Base-by-base conservation (phyloP, 2,888 invertebrate species). In the Hydropsyche betteni region DNA sequence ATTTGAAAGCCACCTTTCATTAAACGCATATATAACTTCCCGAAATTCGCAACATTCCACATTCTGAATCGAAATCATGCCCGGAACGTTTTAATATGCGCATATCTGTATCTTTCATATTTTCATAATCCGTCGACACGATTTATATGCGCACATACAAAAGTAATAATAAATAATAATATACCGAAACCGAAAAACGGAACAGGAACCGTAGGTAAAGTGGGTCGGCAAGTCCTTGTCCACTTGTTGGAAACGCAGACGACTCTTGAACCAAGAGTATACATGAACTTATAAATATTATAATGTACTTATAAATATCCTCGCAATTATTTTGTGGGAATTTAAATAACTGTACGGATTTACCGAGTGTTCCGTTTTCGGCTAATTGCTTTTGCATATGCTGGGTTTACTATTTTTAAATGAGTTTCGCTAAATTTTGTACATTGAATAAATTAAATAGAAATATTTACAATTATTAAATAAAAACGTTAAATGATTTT, bases 151-250 rank as follows among this genome's bases (percentile, higher is more conserved):
- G 3, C 44, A 69, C 72, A 73, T 76, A 74, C 55, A 74, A 69
- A 10, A 16, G 44, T 38, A 73, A 70, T 75, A 10, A 10, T 44
- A 44, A 44, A 44, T 44, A 44, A 44, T 44, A 44, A 6, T 44
- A 24, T 24, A 44, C 44, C 44, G 10, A 44, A 44, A 44, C 44
- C 44, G 44, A 10, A 44, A 44, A 44, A 44, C 44, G 10, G 44
- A 10, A 44, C 44, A 68, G 73, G 69, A 69, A 53, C 68, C 61
- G 36, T 69, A 44, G 24, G 53, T 64, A 52, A 77, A 77, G 16
- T 77, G 75, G 77, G 77, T 69, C 73, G 71, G 7, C 77, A 73
- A 75, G 75, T 77, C 55, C 52, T 51, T 64, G 72, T 44, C 74
- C 71, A 53, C 74, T 68, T 69, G 73, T 70, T 70, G 70, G 33